Conservation (phyloP, 1,140 invertebrate genomes). For the Brachionus rotundiformis region DNA sequence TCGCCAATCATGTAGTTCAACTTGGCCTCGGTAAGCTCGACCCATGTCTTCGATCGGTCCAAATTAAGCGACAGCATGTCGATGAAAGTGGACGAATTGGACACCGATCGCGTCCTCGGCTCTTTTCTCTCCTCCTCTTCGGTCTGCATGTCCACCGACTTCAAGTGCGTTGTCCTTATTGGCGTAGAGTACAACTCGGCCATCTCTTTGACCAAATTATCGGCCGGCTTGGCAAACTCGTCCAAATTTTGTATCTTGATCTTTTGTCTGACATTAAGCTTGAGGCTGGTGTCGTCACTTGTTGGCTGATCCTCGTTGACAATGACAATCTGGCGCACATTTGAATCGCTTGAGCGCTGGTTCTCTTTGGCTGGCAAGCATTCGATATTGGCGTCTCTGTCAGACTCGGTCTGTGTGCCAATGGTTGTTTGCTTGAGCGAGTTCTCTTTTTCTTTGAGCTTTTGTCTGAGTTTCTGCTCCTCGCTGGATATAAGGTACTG, state of each 20-base stretch:
- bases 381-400: neutral
- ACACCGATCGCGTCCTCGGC: neutral
- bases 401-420: neutral
- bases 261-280: conserved; percentile 14
- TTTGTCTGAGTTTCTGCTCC: conserved; percentile 31
- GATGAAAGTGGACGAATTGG: conserved; percentile 43
- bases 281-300: neutral
- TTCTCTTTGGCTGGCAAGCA: neutral
- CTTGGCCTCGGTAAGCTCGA: conserved; percentile 49
- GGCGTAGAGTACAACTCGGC: neutral
- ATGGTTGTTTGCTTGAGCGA: conserved; percentile 13
- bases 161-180: conserved; percentile 14
- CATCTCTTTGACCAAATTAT: neutral
- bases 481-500: conserved; percentile 19
- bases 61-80: conserved; percentile 40
- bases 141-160: neutral
- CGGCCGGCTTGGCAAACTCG: neutral
- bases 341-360: neutral
- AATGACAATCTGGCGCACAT: neutral
- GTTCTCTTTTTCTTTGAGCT: conserved; percentile 41
- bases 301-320: neutral
- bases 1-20: conserved; percentile 51
- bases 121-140: neutral
- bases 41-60: conserved; percentile 50
- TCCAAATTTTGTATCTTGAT: conserved; percentile 39